Conservation (phyloP, 2,797 vertebrate species). For the Brachyrhaphis roseni region DNA sequence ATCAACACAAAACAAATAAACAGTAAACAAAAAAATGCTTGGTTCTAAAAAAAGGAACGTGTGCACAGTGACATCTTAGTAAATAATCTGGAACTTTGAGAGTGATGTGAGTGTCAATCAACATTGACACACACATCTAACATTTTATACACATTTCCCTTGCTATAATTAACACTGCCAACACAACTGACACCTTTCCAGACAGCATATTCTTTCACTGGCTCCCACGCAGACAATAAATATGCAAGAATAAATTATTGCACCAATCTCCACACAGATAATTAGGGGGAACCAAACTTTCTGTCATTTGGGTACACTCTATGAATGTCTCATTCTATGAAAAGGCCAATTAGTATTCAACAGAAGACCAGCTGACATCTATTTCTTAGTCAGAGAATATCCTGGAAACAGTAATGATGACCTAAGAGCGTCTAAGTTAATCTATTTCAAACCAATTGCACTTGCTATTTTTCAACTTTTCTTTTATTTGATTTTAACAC, state of each 20-base stretch:
- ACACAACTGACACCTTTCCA: conserved; percentile 1
- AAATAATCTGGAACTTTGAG: neutral
- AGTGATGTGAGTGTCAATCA: neutral
- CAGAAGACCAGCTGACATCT: conserved; percentile 25
- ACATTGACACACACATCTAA: neutral
- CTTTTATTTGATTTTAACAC: neutral
- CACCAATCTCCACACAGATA: conserved; percentile 46
- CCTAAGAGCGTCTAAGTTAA: neutral
- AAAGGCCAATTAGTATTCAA: conserved; percentile 54
- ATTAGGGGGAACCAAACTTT: conserved; percentile 41
- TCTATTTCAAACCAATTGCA: neutral
- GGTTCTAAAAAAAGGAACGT: neutral
- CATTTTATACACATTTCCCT: neutral
- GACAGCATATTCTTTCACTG: conserved; percentile 4
- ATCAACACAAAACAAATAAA: neutral
- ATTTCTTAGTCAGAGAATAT: conserved; percentile 23
- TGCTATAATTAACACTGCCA: neutral
- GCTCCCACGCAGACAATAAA: conserved; percentile 21
- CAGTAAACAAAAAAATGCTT: neutral
- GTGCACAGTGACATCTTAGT: neutral
- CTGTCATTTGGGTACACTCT: conserved; percentile 30
- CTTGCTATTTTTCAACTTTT: neutral
- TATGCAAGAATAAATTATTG: conserved; percentile 49
- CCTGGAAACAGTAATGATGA: neutral
- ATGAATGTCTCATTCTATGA: conserved; percentile 26